Percentiles rank a stretch among this genome's conserved stretches.
Evolutionary conservation across 2,888 invertebrate genomes (phyloP).

Genomic region (Xestia sexstrigata): DNA sequence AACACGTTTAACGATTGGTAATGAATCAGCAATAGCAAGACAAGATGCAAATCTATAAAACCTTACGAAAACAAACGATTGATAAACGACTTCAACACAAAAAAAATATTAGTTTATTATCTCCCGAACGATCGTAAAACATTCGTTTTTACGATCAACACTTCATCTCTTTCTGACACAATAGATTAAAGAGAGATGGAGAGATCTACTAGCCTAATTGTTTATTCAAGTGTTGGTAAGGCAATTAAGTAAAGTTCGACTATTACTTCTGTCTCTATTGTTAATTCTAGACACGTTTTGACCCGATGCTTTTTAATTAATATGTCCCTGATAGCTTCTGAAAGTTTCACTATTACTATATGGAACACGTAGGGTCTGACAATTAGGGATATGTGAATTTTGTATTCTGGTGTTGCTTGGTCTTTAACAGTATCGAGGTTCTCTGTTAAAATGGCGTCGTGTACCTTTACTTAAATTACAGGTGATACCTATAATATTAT

Average conservation of each 20-base stretch:
- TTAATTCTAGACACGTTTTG: slow-evolving; percentile 63
- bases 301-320: slow-evolving; percentile 67
- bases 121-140: slow-evolving; percentile 54
- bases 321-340: slow-evolving; percentile 53
- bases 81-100: slow-evolving; percentile 22
- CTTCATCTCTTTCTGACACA: slow-evolving; percentile 53
- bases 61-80: slow-evolving; percentile 10
- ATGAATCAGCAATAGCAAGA: neutral
- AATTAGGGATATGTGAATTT: slow-evolving; percentile 50
- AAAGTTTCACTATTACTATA: slow-evolving; percentile 52
- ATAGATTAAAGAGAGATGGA: slow-evolving; percentile 45
- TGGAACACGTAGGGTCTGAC: slow-evolving; percentile 41
- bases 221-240: slow-evolving; percentile 63
- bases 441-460: neutral
- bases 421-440: slow-evolving; percentile 15
- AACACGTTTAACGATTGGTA: neutral
- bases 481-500: no score
- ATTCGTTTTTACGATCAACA: slow-evolving; percentile 51
- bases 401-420: slow-evolving; percentile 35
- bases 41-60: slow-evolving; percentile 26
- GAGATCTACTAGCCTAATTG: slow-evolving; percentile 47
- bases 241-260: slow-evolving; percentile 69
- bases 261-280: slow-evolving; percentile 54
- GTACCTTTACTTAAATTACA: neutral
- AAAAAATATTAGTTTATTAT: slow-evolving; percentile 37